Evolutionary conservation across 2,797 vertebrate genomes (phyloP), one percentile per base, ranked within the genome.

Genomic region (Capromys pilorides): DNA sequence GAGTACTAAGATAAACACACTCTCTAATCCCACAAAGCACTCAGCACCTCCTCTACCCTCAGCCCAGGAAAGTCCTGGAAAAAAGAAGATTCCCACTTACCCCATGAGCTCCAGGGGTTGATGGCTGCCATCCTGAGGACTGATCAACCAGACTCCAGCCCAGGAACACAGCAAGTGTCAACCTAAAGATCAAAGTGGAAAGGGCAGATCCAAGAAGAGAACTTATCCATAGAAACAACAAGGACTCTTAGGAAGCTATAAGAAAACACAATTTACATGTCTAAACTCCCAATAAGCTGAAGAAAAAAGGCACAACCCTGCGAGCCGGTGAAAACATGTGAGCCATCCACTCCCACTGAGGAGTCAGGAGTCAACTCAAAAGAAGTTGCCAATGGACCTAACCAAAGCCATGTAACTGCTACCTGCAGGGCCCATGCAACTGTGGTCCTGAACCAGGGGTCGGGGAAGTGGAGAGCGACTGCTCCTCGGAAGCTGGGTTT

Each of bases 101-200:
- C 96, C 94, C 94, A 97, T 33, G 94, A 94, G 10, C 91, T 41
- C 96, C 97, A 94, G 0, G 88, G 91, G 36, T 86, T 96, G 95
- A 96, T 10, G 28, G 94, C 80, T 11, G 96, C 95, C 97, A 97
- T 97, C 5, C 19, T 16, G 49, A 91, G 66, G 36, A 64, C 13
- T 51, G 62, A 39, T 1, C 5, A 18, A 59, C 77, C 51, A 75
- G 59, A 36, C 1, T 10, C 41, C 73, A 22, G 87, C 10, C 66
- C 59, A 77, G 54, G n/a, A 92, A 12, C 49, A 94, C 33, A 28
- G 36, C 41, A 61, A 85, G 7, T 73, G 12, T 31, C 75, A 93
- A 91, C 88, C 97, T 97, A 92, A 7, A 51, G 64, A 94, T 69
- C 84, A 88, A 92, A 54, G 57, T 11, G n/a, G 39, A 26, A 86